Evolutionary conservation across 2,797 vertebrate species (phyloP).

Genomic region (Astyanax mexicanus): DNA sequence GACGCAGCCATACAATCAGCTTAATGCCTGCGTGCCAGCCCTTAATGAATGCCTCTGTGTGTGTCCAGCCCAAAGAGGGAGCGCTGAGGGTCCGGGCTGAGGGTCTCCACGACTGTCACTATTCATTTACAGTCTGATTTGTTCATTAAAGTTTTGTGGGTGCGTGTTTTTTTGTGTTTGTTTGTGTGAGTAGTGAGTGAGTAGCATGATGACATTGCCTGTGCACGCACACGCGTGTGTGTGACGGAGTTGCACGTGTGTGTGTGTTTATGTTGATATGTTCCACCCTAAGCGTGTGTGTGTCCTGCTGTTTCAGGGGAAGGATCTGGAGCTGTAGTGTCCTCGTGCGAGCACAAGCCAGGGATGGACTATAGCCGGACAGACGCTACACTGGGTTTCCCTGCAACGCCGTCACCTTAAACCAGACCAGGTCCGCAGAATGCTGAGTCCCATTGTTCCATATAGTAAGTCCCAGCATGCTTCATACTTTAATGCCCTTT

Average conservation of each 20-base stretch:
- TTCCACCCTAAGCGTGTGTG: not conserved
- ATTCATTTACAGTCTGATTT: slow-evolving; percentile 42
- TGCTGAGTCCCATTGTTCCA: slow-evolving; percentile 87
- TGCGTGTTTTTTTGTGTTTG: too few species aligned
- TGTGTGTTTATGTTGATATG: slow-evolving; percentile 3
- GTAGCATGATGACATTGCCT: too few species aligned
- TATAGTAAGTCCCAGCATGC: slow-evolving; percentile 80
- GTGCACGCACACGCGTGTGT: too few species aligned
- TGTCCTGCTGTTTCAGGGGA: slow-evolving; percentile 47
- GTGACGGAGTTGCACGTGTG: not conserved
- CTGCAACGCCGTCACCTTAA: slow-evolving; percentile 78
- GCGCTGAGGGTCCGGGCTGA: slow-evolving; percentile 28
- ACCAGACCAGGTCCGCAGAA: slow-evolving; percentile 84
- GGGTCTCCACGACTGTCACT: slow-evolving; percentile 49
- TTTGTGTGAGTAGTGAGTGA: too few species aligned
- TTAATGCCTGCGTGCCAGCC: slow-evolving; percentile 73
- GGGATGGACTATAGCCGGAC: slow-evolving; percentile 80
- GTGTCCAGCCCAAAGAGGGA: slow-evolving; percentile 70
- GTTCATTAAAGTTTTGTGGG: slow-evolving; percentile 35
- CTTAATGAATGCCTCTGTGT: slow-evolving; percentile 80
- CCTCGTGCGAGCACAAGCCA: slow-evolving; percentile 70
- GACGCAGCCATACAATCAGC: slow-evolving; percentile 79
- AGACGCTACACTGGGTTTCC: slow-evolving; percentile 76
- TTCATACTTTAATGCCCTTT: slow-evolving; percentile 33
- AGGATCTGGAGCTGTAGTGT: slow-evolving; percentile 66